Evolutionary conservation across 1,140 invertebrate species (phyloP).

Genomic region (Papilio aristodemus): DNA sequence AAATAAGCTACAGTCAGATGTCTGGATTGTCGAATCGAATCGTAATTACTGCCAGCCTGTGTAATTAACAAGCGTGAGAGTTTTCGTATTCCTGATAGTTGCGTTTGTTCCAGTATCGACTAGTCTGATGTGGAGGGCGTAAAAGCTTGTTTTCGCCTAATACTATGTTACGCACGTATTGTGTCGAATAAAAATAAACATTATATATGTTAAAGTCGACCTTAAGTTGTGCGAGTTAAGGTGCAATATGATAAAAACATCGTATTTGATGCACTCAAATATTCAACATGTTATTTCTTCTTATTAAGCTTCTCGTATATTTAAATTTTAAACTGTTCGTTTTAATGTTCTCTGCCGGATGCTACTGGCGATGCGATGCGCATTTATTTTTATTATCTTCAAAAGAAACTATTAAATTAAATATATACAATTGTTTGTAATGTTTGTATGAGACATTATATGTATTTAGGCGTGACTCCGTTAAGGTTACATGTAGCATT

Average conservation of each 20-base stretch:
- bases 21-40: no score
- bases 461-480: no score
- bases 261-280: slow-evolving; percentile 4
- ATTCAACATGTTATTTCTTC: slow-evolving; percentile 18
- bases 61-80: no score
- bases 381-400: slow-evolving; percentile 18
- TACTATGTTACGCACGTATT: neutral
- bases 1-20: no score
- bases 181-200: neutral
- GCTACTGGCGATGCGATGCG: slow-evolving; percentile 12
- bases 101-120: no score
- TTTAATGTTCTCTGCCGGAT: slow-evolving; percentile 10
- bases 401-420: slow-evolving; percentile 9
- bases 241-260: neutral
- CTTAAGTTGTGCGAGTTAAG: neutral
- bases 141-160: neutral
- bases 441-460: neutral
- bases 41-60: no score
- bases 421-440: neutral
- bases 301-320: slow-evolving; percentile 8
- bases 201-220: neutral
- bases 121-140: neutral
- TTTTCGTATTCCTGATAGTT: no score
- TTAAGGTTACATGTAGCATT: no score
- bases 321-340: slow-evolving; percentile 8